Evolutionary conservation across 2,113 vertebrate genomes (phyloP).

Genomic region (Mungos mungo): DNA sequence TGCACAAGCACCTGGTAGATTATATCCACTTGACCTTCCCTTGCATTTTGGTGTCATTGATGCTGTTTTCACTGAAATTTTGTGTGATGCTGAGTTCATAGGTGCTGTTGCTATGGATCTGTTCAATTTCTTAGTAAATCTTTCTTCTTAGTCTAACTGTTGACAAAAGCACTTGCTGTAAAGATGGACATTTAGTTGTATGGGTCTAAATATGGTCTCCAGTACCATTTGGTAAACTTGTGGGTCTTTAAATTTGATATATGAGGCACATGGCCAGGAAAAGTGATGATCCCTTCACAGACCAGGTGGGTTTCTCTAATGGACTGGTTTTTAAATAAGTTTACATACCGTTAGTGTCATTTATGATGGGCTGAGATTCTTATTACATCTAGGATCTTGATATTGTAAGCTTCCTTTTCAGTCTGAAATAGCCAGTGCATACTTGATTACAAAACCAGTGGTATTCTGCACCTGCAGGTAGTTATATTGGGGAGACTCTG

Average conservation of each 20-base stretch:
- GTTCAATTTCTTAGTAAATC: background rate
- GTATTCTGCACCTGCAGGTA: background rate
- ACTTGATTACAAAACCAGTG: background rate
- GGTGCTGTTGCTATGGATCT: background rate
- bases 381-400: background rate
- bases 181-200: background rate
- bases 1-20: background rate
- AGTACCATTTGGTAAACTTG: background rate
- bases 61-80: background rate
- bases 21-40: background rate
- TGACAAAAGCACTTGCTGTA: background rate
- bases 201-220: background rate
- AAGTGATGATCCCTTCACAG: background rate
- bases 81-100: background rate
- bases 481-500: background rate
- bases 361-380: background rate
- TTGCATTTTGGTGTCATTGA: background rate
- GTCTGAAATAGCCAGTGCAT: background rate
- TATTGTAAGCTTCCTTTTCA: background rate
- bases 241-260: background rate
- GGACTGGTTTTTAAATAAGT: background rate
- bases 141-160: background rate
- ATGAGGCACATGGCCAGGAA: background rate
- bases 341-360: background rate
- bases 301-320: background rate